Conservation (phyloP, 2,888 invertebrate genomes). For the Tortrix viridana region DNA sequence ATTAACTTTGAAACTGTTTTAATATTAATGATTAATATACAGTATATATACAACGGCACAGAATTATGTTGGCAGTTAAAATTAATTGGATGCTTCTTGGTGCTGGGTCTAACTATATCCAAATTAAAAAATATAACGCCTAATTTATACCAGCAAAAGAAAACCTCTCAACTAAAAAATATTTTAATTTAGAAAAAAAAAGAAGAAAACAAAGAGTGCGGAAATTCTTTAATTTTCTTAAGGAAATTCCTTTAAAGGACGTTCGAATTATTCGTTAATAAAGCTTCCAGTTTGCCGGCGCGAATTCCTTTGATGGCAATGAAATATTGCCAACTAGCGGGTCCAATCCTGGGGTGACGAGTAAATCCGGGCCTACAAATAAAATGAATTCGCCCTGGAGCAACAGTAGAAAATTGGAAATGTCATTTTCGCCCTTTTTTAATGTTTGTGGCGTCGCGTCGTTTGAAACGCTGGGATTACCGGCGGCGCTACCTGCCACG, state of each 20-base stretch:
- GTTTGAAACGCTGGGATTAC: constrained; percentile 66
- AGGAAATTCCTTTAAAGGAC: constrained; percentile 63
- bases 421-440: constrained; percentile 85
- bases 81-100: neutral
- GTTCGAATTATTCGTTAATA: constrained; percentile 77
- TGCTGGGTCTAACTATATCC: neutral
- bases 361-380: constrained; percentile 78
- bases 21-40: too few species aligned
- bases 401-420: constrained; percentile 85
- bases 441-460: constrained; percentile 76
- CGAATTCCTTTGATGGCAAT: constrained; percentile 76
- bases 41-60: too few species aligned
- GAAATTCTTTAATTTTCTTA: constrained; percentile 75
- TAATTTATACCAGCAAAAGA: constrained; percentile 53
- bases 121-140: constrained; percentile 2
- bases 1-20: too few species aligned
- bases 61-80: neutral
- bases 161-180: constrained; percentile 58
- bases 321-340: constrained; percentile 75
- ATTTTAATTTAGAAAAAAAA: constrained; percentile 55
- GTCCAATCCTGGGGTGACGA: constrained; percentile 68
- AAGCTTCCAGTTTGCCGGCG: constrained; percentile 58
- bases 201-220: constrained; percentile 63
- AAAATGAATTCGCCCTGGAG: constrained; percentile 80
- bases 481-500: constrained; percentile 63